Conservation (phyloP, 2,113 vertebrate genomes). For the Engraulis encrasicolus region DNA sequence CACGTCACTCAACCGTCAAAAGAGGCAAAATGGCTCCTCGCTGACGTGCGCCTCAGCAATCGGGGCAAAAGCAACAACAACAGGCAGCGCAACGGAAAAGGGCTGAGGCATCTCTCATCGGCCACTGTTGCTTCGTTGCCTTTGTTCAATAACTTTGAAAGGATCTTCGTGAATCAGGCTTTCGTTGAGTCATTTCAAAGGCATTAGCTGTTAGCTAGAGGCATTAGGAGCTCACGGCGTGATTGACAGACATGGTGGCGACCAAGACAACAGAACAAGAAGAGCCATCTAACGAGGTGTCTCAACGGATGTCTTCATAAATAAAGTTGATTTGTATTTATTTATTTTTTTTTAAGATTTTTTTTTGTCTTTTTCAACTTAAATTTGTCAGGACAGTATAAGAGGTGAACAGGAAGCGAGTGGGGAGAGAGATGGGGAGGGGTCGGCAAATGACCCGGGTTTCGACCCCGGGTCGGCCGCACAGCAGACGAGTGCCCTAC, state of each 20-base stretch:
- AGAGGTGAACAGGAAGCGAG: too few relatives aligned
- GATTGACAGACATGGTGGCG: not conserved
- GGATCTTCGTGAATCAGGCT: not conserved
- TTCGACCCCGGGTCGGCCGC: too few relatives aligned
- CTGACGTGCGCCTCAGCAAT: slow-evolving; percentile 37
- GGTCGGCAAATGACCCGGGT: too few relatives aligned
- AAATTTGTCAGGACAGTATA: too few relatives aligned
- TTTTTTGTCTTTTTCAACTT: too few relatives aligned
- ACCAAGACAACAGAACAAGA: not conserved
- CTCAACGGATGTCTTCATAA: not conserved
- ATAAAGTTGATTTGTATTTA: too few relatives aligned
- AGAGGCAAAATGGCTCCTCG: slow-evolving; percentile 60
- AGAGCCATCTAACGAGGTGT: not conserved
- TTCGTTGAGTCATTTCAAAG: slow-evolving; percentile 16
- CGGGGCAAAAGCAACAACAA: slow-evolving; percentile 50
- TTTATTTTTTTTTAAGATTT: too few relatives aligned
- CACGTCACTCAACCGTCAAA: slow-evolving; percentile 71
- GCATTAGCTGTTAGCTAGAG: not conserved
- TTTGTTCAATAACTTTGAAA: slow-evolving; percentile 14
- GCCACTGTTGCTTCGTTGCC: not conserved
- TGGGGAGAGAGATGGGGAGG: too few relatives aligned
- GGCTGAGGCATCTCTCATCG: slow-evolving; percentile 17
- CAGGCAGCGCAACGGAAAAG: slow-evolving; percentile 33
- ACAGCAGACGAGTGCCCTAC: too few relatives aligned
- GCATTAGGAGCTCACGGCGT: not conserved